Evolutionary conservation across 2,113 vertebrate genomes (phyloP).

Genomic region (Hirundichthys speculiger): DNA sequence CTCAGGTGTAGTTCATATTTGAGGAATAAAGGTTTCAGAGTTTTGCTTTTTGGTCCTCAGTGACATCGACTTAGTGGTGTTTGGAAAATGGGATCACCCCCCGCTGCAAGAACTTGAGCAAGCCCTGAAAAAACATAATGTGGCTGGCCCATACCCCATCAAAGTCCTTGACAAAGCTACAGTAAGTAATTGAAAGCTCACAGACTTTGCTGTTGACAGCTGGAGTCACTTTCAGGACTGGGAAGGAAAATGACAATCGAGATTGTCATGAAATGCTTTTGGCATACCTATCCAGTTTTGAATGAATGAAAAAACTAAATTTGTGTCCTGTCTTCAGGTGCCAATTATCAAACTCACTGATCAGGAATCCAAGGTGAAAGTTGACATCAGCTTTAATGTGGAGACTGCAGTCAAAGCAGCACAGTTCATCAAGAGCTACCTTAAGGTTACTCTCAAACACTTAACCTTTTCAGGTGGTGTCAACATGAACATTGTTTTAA

Average conservation of each 20-base stretch:
- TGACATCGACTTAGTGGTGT: constrained; percentile 98
- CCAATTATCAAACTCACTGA: constrained; percentile 99
- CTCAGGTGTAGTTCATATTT: too few species aligned
- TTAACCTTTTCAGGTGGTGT: accelerated
- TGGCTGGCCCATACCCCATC: constrained; percentile 91
- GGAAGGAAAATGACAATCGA: too few species aligned
- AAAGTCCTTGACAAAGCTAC: constrained; percentile 99
- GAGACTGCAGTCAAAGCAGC: constrained; percentile 97
- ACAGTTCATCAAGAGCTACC: constrained; percentile 93
- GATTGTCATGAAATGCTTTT: background rate
- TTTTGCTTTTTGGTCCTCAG: constrained; percentile 68
- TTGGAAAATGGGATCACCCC: constrained; percentile 95
- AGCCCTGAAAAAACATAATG: constrained; percentile 90
- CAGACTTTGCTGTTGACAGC: background rate
- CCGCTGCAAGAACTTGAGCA: constrained; percentile 94
- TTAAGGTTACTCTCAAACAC: constrained; percentile 82
- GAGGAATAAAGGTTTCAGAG: too few species aligned
- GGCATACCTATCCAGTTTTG: background rate
- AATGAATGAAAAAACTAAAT: background rate
- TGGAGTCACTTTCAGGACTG: too few species aligned
- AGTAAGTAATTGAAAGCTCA: constrained; percentile 74
- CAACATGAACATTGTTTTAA: background rate
- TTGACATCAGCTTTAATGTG: constrained; percentile 99
- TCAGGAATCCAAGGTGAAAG: constrained; percentile 95
- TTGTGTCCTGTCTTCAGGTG: constrained; percentile 80